Evolutionary conservation across 2,888 invertebrate genomes (phyloP).

Genomic region (Pseudanteris insignis): DNA sequence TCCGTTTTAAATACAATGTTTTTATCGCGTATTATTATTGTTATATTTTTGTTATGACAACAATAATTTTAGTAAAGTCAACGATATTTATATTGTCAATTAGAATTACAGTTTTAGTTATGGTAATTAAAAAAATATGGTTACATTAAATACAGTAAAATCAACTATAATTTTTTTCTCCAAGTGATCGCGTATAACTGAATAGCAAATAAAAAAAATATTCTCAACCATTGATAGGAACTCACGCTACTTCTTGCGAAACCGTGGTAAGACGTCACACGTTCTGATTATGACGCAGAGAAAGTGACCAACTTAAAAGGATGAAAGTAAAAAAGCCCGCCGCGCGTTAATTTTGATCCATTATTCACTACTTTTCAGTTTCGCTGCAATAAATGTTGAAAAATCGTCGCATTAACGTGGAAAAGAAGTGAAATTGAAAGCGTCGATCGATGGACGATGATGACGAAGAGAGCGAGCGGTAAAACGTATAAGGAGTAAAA

Average conservation of each 20-base stretch:
- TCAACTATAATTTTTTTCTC: too few relatives aligned
- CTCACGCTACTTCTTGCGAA: not conserved
- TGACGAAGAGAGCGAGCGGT: not conserved
- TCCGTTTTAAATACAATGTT: too few relatives aligned
- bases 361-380: not conserved
- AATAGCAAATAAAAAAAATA: not conserved
- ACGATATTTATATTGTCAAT: too few relatives aligned
- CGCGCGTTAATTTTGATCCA: not conserved
- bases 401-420: not conserved
- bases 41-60: too few relatives aligned
- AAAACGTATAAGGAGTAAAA: not conserved
- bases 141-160: too few relatives aligned
- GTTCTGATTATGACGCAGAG: constrained; percentile 12
- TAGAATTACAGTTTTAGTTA: too few relatives aligned
- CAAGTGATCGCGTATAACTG: too few relatives aligned
- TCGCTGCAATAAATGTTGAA: too few relatives aligned
- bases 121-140: too few relatives aligned
- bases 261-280: not conserved
- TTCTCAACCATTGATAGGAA: too few relatives aligned
- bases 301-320: constrained; percentile 27
- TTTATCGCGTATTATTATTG: too few relatives aligned
- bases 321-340: not conserved
- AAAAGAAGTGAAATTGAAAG: not conserved
- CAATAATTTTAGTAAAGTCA: too few relatives aligned
- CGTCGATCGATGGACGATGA: not conserved